Evolutionary conservation across 2,797 vertebrate species (phyloP), one percentile per base, ranked within the genome.

Genomic region (Zenarchopterus dispar): DNA sequence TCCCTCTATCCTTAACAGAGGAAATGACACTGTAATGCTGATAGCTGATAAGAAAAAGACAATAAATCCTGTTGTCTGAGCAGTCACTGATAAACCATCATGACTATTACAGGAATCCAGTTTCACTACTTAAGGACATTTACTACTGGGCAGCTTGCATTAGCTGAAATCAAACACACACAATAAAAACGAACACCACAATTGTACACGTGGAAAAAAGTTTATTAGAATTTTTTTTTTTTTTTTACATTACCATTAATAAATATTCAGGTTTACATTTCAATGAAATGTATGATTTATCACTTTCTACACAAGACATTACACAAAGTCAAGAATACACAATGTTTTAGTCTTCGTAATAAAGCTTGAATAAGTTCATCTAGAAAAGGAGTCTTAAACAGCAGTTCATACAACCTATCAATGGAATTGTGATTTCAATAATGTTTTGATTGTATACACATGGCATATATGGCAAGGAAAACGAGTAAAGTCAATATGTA

Each of bases 251-350:
- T 84, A 87, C 90, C 82, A 91, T 92, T 92, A 92, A 93, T 94
- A 94, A 93, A 94, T 94, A 94, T 90, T 93, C 89, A 88, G 80
- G 89, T 89, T 89, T 90, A 92, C 89, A 92, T 93, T 93, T 92
- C 90, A 88, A 86, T 83, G 91, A 93, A 93, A 92, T 92, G 89
- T 83, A 91, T 90, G 89, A 90, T 87, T 86, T 84, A 88, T 90
- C 89, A 92, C 90, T 87, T 90, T 91, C 91, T 91, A 93, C 91
- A 91, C 89, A 88, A 87, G 89, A 93, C 91, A 90, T 82, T 84
- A 91, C 90, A 93, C 90, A 90, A 91, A 91, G 64, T 91, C 86
- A 89, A 91, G 85, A 86, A 90, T 89, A 93, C 88, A 91, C 77
- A 86, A 81, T 56, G 57, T 88, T 91, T 92, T 90, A 91, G 86